Base-by-base conservation (phyloP, 2,797 vertebrate species). In the Ctenopoma kingsleyae region DNA sequence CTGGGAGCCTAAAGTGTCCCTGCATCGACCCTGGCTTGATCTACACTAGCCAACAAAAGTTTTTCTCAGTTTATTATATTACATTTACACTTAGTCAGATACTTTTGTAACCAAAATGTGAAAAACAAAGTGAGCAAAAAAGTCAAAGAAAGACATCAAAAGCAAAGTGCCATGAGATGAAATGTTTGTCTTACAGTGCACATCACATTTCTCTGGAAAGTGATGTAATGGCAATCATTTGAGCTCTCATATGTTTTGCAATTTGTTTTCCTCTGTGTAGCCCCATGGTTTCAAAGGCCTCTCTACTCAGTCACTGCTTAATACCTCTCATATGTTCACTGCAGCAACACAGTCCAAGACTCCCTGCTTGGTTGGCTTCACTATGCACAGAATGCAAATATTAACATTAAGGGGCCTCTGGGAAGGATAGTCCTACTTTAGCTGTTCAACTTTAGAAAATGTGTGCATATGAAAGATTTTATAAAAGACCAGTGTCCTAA, bases 361-460 rank as follows among this genome's bases (percentile, higher is more conserved):
- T 67, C 72, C 80, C 81, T 61, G 41, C 69, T 85, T 17, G 56
- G 76, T 74, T 76, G 87, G 56, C 65, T 85, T 72, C 54, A 84
- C 82, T 78, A 88, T 83, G 73, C 78, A 77, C 84, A 91, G 82
- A 91, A 93, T 90, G 88, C 84, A 91, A 92, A 92, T 91, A 91
- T 90, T 89, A 91, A 79, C 80, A 90, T 88, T 87, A 75, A 78
- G 87, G 79, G 90, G 85, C 82, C 86, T 67, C 53, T 3, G n/a
- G 67, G 58, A 81, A 62, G 63, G 55, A 70, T 8, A 12, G 57
- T 65, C 71, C 76, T 62, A 67, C 72, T 78, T 81, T 43, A 40
- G 60, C 70, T 80, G 46, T 73, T 80, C 67, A 55, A 55, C 30
- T 32, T 32, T 32, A 60, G 52, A 57, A 52, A 68, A 66, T 69